phyloP scores from a whole-genome alignment of 2,113 vertebrate genomes.

The Variabilichromis moorii region DNA sequence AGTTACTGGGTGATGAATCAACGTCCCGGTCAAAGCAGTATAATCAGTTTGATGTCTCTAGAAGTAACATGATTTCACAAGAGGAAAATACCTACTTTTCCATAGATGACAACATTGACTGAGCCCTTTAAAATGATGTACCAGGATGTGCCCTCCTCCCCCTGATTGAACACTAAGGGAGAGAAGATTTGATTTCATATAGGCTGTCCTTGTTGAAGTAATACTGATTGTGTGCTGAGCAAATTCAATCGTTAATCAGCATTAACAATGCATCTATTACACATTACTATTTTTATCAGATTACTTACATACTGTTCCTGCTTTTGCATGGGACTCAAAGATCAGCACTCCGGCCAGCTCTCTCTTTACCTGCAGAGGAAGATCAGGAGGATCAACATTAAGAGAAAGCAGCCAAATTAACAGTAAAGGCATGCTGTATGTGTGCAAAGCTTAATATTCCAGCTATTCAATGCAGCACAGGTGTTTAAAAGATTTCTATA shows the following conservation, averaged over 20 bases:
- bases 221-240: background rate
- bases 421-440: background rate
- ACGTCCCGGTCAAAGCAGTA: background rate
- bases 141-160: constrained; percentile 98
- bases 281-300: background rate
- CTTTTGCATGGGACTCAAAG: constrained; percentile 93
- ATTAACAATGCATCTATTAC: background rate
- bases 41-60: background rate
- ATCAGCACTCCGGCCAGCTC: constrained; percentile 92
- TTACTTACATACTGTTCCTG: constrained; percentile 94
- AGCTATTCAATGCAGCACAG: background rate
- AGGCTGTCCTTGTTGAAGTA: background rate
- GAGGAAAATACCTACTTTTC: constrained; percentile 79
- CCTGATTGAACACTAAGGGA: constrained; percentile 95
- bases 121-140: constrained; percentile 99
- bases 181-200: background rate
- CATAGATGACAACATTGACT: constrained; percentile 97
- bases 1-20: background rate
- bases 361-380: constrained; percentile 80
- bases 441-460: background rate
- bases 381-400: background rate
- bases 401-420: background rate
- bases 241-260: background rate
- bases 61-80: background rate
- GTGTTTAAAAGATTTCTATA: background rate